A percentile compares a stretch with the other conserved stretches of the same genome.
phyloP scores from a whole-genome alignment of 2,888 invertebrate species.

The Cistogaster globosa region DNA sequence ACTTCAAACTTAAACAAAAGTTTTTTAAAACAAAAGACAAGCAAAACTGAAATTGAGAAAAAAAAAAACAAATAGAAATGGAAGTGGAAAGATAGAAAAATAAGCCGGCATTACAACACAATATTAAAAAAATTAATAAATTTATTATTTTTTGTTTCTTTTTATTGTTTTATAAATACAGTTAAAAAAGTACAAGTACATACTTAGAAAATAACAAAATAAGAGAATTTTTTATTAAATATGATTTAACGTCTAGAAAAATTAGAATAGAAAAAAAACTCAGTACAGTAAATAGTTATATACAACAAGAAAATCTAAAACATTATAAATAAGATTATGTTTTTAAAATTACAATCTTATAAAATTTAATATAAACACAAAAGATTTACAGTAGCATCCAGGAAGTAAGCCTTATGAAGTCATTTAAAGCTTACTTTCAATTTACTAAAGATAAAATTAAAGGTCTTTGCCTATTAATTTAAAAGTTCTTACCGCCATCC shows the following conservation, averaged over 20 bases:
- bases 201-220: constrained; percentile 26
- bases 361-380: constrained; percentile 8
- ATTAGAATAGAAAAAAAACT: neutral
- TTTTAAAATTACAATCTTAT: constrained; percentile 5
- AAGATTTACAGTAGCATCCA: neutral
- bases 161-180: constrained; percentile 12
- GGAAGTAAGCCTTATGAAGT: no score
- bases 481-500: no score
- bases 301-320: constrained; percentile 12
- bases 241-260: neutral
- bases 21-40: no score
- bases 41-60: no score
- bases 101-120: constrained; percentile 18
- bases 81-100: neutral
- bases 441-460: no score
- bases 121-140: constrained; percentile 31
- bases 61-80: no score
- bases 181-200: constrained; percentile 12
- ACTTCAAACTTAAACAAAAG: no score
- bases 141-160: constrained; percentile 20
- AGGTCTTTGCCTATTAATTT: no score
- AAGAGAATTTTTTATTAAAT: neutral
- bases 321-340: neutral
- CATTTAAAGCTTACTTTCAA: no score
- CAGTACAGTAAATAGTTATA: constrained; percentile 1